Base-by-base conservation (phyloP, 92 coral and sea anemone species). In the Pocillopora meandrina region DNA sequence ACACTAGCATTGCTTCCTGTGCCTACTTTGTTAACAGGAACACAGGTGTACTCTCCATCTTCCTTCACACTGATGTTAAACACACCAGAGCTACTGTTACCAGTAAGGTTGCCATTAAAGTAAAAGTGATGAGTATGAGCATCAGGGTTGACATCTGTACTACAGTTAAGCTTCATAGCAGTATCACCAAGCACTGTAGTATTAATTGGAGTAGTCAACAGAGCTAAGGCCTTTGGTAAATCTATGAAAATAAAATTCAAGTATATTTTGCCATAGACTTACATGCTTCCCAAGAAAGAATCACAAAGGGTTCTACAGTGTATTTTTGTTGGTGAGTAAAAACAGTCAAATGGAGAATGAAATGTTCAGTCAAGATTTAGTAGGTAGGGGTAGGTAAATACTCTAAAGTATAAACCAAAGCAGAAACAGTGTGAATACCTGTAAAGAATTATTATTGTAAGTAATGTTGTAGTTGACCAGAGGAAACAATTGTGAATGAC, bases 11-110 rank as follows among this genome's bases (percentile, higher is more conserved):
- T 89, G 31, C 14, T 72, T 76, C 92, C 92, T 34, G 57, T 55
- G 63, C 92, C 92, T n/a, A 72, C 79, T 10, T 58, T 60, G 81
- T 84, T 89, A 3, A 26, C 72, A 72, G 92, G 88, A 74, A 42
- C 85, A 71, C 92, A 89, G 2, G 68, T 84, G 65, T 84, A 89
- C 33, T 59, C 64, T 14, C 88, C 92, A 36, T 70, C 84, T 52
- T 26, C 35, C 16, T 12, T 77, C 12, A 64, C 77, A 31, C 33
- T 72, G 63, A 58, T 12, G 36, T 78, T 61, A n/a, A 67, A 63
- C 65, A 72, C 75, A 21, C 85, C 82, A 13, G 86, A 56, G 31
- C 75, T 56, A 59, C 81, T 84, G 59, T 72, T 65, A 33, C 76
- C 67, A 26, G 78, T 56, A 2, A 72, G 52, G 31, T 34, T 19